Evolutionary conservation across 2,113 vertebrate genomes (phyloP).

Genomic region (Callaeas wilsoni): DNA sequence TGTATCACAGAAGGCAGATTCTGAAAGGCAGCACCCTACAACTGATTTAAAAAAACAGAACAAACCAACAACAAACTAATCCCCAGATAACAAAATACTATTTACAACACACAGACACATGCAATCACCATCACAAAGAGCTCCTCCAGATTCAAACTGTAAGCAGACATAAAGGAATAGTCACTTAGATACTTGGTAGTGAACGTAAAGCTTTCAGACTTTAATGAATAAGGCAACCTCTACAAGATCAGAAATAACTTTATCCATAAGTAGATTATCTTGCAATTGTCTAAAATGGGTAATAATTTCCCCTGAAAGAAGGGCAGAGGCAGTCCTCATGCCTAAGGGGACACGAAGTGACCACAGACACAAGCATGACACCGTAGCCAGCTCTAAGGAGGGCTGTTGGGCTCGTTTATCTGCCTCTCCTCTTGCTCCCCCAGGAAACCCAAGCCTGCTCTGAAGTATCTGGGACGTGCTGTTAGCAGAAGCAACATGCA

Average conservation of each 20-base stretch:
- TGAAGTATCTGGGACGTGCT: background rate
- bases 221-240: background rate
- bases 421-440: background rate
- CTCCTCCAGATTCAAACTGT: background rate
- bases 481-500: background rate
- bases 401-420: background rate
- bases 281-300: background rate
- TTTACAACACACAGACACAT: background rate
- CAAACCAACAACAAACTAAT: background rate
- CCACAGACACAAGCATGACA: accelerated
- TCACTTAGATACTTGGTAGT: background rate
- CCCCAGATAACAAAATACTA: background rate
- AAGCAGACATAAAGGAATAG: background rate
- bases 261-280: background rate
- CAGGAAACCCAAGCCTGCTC: background rate
- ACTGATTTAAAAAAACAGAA: background rate
- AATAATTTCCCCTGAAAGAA: background rate
- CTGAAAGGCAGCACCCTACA: background rate
- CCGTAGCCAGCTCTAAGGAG: accelerated
- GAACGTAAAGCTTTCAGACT: background rate
- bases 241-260: background rate
- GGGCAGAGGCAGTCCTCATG: background rate
- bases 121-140: background rate
- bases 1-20: background rate
- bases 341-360: background rate